Evolutionary conservation across 2,797 vertebrate species (phyloP).

Genomic region (Coluber constrictor): DNA sequence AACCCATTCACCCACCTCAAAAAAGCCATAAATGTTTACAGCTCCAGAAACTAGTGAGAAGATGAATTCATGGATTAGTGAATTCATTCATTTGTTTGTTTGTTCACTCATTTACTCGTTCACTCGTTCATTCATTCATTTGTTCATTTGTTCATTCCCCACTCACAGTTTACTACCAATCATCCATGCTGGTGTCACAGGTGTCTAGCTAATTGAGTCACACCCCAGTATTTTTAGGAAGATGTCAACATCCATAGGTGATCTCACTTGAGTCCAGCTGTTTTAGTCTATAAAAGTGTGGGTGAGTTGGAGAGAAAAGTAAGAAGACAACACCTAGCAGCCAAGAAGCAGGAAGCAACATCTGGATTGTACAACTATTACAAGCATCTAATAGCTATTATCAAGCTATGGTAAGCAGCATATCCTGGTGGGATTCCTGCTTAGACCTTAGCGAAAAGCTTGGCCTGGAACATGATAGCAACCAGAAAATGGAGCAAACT

Average conservation of each 20-base stretch:
- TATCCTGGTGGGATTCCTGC: neutral
- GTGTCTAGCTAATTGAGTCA: neutral
- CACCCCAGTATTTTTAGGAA: neutral
- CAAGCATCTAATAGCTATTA: neutral
- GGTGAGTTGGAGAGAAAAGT: neutral
- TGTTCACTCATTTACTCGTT: rapidly evolving
- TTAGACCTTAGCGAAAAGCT: neutral
- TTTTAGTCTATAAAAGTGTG: neutral
- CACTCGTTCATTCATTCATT: too few species aligned
- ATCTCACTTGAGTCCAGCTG: neutral
- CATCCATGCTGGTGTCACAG: neutral
- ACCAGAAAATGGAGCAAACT: neutral
- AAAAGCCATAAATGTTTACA: neutral
- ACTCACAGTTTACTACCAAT: neutral
- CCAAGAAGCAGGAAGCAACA: neutral
- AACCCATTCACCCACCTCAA: neutral
- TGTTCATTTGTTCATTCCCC: neutral
- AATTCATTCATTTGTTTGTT: too few species aligned
- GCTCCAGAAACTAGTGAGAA: neutral
- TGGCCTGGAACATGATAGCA: neutral
- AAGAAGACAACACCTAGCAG: neutral
- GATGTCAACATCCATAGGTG: neutral
- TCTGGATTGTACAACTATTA: neutral
- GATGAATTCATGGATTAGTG: neutral
- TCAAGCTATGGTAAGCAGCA: neutral